Conservation (phyloP, 2,888 invertebrate genomes). For the Hydropsyche betteni region DNA sequence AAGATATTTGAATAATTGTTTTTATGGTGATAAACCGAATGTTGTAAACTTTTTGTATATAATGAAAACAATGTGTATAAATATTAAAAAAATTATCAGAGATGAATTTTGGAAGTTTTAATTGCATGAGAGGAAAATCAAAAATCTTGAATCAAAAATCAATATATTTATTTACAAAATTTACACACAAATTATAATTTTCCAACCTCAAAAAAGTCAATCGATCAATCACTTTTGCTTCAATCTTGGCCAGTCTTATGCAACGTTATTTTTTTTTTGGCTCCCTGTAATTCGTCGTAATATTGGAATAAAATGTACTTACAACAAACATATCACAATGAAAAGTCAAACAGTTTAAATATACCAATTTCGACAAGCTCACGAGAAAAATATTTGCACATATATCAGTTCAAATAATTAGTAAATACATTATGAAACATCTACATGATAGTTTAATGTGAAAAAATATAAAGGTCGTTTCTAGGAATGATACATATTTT, state of each 20-base stretch:
- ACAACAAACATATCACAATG: slow-evolving; percentile 26
- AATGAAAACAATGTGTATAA: slow-evolving; percentile 22
- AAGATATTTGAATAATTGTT: slow-evolving; percentile 31
- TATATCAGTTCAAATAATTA: too few relatives aligned
- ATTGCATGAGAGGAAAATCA: too few relatives aligned
- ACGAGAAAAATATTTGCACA: too few relatives aligned
- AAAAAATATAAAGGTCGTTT: too few relatives aligned
- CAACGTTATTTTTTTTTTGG: neutral
- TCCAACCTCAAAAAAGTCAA: neutral
- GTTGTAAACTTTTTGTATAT: slow-evolving; percentile 27
- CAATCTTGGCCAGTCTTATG: neutral
- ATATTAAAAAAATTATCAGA: slow-evolving; percentile 22
- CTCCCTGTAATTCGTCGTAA: slow-evolving; percentile 8
- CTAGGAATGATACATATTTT: too few relatives aligned
- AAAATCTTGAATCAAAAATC: slow-evolving; percentile 10
- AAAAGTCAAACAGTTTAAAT: neutral
- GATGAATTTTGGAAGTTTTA: neutral
- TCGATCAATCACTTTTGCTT: neutral
- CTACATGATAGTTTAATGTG: too few relatives aligned
- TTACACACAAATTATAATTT: slow-evolving; percentile 9
- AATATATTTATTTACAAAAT: slow-evolving; percentile 31
- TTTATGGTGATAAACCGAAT: slow-evolving; percentile 29
- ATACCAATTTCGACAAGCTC: too few relatives aligned
- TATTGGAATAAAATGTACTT: slow-evolving; percentile 18
- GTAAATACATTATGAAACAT: too few relatives aligned